A percentile compares a stretch with the other conserved stretches of the same genome.
Conservation (phyloP, 2,797 vertebrate genomes). For the Podarcis lilfordi region DNA sequence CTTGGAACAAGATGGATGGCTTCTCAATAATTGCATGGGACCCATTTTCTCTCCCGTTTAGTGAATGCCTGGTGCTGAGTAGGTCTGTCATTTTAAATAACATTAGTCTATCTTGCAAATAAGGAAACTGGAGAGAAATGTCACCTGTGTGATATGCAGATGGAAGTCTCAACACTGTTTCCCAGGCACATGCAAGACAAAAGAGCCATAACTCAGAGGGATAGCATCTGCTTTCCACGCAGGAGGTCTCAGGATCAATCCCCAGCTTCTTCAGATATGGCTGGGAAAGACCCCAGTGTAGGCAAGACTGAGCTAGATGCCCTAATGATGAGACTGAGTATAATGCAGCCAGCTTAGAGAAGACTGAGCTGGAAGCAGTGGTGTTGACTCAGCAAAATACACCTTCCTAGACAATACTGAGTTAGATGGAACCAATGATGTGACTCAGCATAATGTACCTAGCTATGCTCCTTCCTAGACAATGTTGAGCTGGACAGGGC, state of each 20-base stretch:
- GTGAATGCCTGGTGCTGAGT: slow-evolving; percentile 73
- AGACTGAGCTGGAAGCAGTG: no score
- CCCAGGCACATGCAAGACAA: background rate
- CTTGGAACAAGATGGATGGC: slow-evolving; percentile 77
- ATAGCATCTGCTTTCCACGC: background rate
- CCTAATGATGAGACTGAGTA: no score
- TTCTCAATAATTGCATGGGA: slow-evolving; percentile 70
- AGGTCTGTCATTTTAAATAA: slow-evolving; percentile 74
- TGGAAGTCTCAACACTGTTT: slow-evolving; percentile 28
- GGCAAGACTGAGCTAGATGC: no score
- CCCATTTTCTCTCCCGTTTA: slow-evolving; percentile 72
- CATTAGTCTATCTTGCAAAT: slow-evolving; percentile 57
- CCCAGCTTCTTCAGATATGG: background rate
- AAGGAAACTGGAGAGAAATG: slow-evolving; percentile 33
- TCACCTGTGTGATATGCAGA: slow-evolving; percentile 48
- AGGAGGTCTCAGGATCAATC: background rate
- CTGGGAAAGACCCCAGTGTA: no score
- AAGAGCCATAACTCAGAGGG: background rate
- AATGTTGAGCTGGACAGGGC: no score
- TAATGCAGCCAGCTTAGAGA: no score
- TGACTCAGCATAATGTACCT: no score
- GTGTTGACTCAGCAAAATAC: no score
- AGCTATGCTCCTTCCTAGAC: no score
- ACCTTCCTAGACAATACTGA: no score
- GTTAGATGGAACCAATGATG: no score